Evolutionary conservation across 2,113 vertebrate species (phyloP).

Genomic region (Gavia stellata): DNA sequence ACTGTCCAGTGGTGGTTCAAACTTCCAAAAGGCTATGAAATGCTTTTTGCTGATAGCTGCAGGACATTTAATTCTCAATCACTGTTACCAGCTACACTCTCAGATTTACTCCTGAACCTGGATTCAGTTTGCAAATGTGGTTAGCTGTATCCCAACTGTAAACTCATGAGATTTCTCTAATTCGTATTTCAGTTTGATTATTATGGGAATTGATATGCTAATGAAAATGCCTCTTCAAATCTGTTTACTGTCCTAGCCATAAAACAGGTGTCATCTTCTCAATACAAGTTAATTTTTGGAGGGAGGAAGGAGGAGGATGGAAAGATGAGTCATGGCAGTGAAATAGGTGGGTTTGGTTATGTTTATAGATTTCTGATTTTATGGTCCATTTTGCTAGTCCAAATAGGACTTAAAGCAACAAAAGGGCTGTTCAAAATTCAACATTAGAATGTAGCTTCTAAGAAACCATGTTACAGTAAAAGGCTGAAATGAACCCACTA

Average conservation of each 20-base stretch:
- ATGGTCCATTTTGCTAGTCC: neutral
- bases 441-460: neutral
- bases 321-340: neutral
- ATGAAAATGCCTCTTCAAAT: neutral
- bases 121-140: neutral
- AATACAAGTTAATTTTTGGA: neutral
- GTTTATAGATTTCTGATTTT: neutral
- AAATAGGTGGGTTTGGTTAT: neutral
- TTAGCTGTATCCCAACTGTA: neutral
- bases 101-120: neutral
- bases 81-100: neutral
- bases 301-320: neutral
- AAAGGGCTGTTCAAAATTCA: neutral
- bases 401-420: neutral
- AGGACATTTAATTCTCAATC: neutral
- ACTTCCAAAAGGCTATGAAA: neutral
- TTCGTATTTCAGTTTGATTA: neutral
- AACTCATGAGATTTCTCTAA: neutral
- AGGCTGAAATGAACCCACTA: neutral
- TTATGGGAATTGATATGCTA: neutral
- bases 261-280: neutral
- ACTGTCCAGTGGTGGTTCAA: neutral
- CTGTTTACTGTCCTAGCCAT: neutral
- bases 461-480: neutral
- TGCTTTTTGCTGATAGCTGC: neutral